Conservation (phyloP, 2,113 vertebrate species). For the Opisthocomus hoazin region DNA sequence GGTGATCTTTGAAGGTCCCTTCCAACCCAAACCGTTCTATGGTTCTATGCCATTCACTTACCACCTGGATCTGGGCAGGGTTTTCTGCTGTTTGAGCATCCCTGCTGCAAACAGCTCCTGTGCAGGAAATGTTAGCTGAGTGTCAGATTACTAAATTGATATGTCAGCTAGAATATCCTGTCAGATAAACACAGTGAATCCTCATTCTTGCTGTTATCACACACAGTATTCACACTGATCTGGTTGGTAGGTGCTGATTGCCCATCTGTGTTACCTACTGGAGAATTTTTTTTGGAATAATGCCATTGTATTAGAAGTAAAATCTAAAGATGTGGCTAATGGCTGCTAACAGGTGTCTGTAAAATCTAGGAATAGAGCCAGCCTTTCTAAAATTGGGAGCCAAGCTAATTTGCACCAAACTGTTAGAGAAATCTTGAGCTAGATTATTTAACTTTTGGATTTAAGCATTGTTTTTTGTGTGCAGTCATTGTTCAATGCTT, state of each 20-base stretch:
- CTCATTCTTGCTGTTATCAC: not conserved
- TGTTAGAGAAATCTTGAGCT: conserved; percentile 8
- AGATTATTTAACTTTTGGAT: conserved; percentile 17
- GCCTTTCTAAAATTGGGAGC: not conserved
- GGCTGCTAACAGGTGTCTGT: conserved; percentile 38
- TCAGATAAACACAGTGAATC: not conserved
- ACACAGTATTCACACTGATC: conserved; percentile 1
- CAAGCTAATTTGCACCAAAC: conserved; percentile 26
- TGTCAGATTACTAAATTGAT: conserved; percentile 28
- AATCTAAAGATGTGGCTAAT: conserved; percentile 38
- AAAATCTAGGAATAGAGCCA: conserved; percentile 28
- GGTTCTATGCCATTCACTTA: not conserved
- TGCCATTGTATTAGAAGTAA: conserved; percentile 31
- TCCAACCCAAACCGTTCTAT: not conserved
- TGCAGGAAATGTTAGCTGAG: not conserved
- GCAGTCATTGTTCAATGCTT: not conserved
- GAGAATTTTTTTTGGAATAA: conserved; percentile 29
- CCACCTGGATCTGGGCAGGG: not conserved
- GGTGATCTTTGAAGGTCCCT: not conserved
- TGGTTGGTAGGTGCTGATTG: conserved; percentile 42
- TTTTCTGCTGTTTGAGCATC: not conserved
- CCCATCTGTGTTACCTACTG: conserved; percentile 60
- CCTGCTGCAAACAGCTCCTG: not conserved
- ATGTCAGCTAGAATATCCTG: not conserved
- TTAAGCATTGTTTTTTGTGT: not conserved